phyloP scores from a whole-genome alignment of 2,113 vertebrate species.

The Rhinichthys klamathensis region DNA sequence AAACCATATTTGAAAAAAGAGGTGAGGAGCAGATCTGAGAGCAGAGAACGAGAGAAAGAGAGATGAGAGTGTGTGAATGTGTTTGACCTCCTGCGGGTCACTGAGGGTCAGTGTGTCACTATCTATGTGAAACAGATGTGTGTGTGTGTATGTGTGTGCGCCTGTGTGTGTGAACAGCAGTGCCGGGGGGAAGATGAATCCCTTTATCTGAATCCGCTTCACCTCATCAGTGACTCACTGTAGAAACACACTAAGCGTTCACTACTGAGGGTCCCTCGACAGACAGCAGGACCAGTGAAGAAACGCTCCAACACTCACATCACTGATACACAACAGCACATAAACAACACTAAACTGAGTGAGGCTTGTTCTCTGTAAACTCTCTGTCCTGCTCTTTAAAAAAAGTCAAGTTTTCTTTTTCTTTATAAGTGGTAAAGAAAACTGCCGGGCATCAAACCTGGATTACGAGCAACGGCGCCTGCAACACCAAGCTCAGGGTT shows the following conservation, averaged over 20 bases:
- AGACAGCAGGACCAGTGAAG: background rate
- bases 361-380: background rate
- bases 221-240: slow-evolving; percentile 68
- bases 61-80: slow-evolving; percentile 29
- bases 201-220: slow-evolving; percentile 67
- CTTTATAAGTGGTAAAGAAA: background rate
- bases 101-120: slow-evolving; percentile 7
- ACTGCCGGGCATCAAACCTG: too few species aligned
- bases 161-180: slow-evolving; percentile 42
- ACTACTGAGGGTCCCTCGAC: slow-evolving; percentile 1
- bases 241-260: slow-evolving; percentile 24
- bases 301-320: background rate
- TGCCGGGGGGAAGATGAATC: slow-evolving; percentile 67
- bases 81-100: background rate
- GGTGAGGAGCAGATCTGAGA: background rate
- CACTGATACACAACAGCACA: background rate
- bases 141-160: slow-evolving; percentile 21
- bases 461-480: too few species aligned
- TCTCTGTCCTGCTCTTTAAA: background rate
- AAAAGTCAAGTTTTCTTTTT: background rate
- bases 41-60: background rate
- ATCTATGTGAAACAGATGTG: background rate
- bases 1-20: background rate
- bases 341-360: background rate
- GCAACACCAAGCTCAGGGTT: background rate